A percentile compares a stretch with the other conserved stretches of the same genome.
Evolutionary conservation across 2,888 invertebrate species (phyloP).

Genomic region (Carabus problematicus): DNA sequence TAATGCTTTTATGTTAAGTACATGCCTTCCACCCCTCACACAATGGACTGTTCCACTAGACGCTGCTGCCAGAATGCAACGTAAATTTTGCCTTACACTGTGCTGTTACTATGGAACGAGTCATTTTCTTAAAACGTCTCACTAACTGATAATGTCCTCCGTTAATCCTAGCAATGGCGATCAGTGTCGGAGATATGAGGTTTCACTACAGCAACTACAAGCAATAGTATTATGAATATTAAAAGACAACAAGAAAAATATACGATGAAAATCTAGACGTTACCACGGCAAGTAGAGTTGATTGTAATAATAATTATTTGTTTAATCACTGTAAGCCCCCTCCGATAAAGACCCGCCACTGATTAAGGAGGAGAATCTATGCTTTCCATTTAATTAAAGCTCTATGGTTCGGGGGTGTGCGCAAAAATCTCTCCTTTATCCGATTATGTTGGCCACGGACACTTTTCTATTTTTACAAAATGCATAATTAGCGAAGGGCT

Average conservation of each 20-base stretch:
- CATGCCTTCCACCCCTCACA: no score
- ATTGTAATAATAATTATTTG: no score
- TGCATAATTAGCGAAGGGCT: conserved; percentile 22
- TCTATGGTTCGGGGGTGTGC: neutral
- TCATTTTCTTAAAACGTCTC: conserved; percentile 12
- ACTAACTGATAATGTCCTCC: neutral
- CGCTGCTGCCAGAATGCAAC: no score
- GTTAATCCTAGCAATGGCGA: conserved; percentile 3
- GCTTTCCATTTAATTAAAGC: conserved; percentile 14
- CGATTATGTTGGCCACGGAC: conserved; percentile 35
- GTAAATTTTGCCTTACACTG: neutral
- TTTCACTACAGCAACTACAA: neutral
- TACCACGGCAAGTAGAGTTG: neutral
- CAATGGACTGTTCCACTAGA: no score
- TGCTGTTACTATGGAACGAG: neutral
- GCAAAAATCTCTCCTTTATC: conserved; percentile 37
- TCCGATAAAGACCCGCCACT: neutral
- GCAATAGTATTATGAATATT: no score
- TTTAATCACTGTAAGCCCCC: neutral
- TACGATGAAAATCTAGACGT: neutral
- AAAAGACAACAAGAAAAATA: no score
- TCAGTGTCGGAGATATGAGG: neutral
- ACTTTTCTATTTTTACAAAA: conserved; percentile 37
- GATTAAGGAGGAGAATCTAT: neutral
- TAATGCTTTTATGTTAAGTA: no score